phyloP scores from a whole-genome alignment of 2,888 invertebrate species.

The Psylliodes chrysocephalus region DNA sequence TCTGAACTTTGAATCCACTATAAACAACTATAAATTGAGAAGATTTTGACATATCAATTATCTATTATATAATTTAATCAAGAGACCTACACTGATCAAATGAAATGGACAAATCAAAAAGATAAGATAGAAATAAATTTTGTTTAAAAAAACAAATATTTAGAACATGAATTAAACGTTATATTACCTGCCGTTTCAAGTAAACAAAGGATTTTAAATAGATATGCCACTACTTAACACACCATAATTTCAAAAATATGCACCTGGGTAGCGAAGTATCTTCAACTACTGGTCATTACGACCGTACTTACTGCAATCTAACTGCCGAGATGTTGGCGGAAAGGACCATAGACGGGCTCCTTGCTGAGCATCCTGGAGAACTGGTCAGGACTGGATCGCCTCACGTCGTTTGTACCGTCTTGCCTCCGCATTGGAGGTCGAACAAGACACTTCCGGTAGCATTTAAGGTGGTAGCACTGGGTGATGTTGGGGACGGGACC shows the following conservation, averaged over 20 bases:
- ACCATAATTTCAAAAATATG: slow-evolving; percentile 70
- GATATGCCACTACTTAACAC: not conserved
- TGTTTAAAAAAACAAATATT: too few relatives aligned
- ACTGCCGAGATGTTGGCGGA: slow-evolving; percentile 91
- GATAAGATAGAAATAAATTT: too few relatives aligned
- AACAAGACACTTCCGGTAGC: slow-evolving; percentile 98
- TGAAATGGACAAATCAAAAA: too few relatives aligned
- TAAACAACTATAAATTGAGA: too few relatives aligned
- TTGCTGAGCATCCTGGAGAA: slow-evolving; percentile 92
- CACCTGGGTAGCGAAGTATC: slow-evolving; percentile 84
- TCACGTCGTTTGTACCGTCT: slow-evolving; percentile 92
- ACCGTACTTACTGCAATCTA: slow-evolving; percentile 71
- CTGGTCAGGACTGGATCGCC: slow-evolving; percentile 92
- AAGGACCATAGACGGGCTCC: slow-evolving; percentile 84
- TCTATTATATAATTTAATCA: too few relatives aligned
- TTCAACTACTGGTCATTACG: slow-evolving; percentile 71
- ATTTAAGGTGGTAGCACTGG: slow-evolving; percentile 95
- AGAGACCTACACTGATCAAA: too few relatives aligned
- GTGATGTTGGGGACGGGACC: slow-evolving; percentile 96
- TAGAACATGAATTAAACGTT: too few relatives aligned
- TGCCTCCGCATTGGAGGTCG: slow-evolving; percentile 97
- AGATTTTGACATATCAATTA: too few relatives aligned
- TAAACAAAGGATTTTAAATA: too few relatives aligned
- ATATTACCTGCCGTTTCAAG: too few relatives aligned
- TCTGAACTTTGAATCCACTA: too few relatives aligned